A percentile compares a stretch with the other conserved stretches of the same genome.
Evolutionary conservation across 1,140 invertebrate genomes (phyloP).

Genomic region (Sycophaga agraensis): DNA sequence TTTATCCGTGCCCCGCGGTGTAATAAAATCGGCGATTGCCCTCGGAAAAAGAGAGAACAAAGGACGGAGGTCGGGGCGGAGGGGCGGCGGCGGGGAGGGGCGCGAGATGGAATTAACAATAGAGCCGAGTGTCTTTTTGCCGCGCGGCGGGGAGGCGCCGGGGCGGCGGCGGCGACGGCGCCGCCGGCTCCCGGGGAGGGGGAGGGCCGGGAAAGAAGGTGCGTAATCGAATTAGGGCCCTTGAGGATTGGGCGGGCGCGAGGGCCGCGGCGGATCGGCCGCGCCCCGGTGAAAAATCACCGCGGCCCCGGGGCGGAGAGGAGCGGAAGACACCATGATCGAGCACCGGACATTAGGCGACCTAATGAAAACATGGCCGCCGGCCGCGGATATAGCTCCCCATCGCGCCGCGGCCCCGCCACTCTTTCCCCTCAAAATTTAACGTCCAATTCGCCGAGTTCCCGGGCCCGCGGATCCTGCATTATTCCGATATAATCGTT

Average conservation of each 20-base stretch:
- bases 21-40: background rate
- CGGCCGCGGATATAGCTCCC: background rate
- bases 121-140: background rate
- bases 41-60: background rate
- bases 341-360: constrained; percentile 45
- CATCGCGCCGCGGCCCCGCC: background rate
- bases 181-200: no score
- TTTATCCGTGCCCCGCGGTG: no score
- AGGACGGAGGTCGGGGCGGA: background rate
- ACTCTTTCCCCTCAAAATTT: constrained; percentile 5
- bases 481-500: no score
- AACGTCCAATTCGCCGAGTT: background rate
- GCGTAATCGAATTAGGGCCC: constrained; percentile 45
- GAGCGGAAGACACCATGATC: constrained; percentile 44
- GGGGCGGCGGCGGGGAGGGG: background rate
- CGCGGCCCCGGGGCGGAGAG: constrained; percentile 20
- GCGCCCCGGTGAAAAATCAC: constrained; percentile 48
- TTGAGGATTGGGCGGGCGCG: constrained; percentile 34
- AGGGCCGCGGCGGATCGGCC: constrained; percentile 22
- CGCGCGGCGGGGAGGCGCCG: no score
- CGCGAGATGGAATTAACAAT: background rate
- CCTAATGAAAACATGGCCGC: constrained; percentile 53
- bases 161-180: no score
- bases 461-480: no score
- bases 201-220: constrained; percentile 26